phyloP scores from a whole-genome alignment of 2,113 vertebrate genomes.

The Gracilinanus agilis region DNA sequence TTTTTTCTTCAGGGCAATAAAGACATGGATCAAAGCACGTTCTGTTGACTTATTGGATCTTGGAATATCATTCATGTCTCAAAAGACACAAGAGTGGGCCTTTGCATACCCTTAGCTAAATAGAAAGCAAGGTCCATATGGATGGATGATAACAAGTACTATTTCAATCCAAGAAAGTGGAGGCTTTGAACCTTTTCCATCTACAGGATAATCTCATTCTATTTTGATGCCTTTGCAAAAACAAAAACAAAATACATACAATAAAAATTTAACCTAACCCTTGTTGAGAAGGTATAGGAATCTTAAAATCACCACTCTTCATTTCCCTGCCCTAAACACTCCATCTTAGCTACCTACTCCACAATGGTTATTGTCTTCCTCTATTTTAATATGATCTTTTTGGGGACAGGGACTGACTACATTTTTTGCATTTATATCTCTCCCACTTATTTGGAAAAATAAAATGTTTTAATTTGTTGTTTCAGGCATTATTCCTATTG shows the following conservation, averaged over 20 bases:
- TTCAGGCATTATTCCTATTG: background rate
- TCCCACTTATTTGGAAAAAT: background rate
- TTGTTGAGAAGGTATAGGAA: background rate
- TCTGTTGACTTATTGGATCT: background rate
- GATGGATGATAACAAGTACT: background rate
- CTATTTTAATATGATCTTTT: background rate
- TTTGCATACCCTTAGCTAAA: background rate
- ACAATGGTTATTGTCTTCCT: background rate
- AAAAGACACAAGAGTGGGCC: background rate
- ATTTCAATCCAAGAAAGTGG: background rate
- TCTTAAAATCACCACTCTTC: background rate
- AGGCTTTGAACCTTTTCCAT: background rate
- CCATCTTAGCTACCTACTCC: background rate
- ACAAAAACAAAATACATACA: too few relatives aligned
- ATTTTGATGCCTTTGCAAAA: background rate
- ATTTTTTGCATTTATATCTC: background rate
- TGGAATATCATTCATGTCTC: background rate
- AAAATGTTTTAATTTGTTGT: background rate
- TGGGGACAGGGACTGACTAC: too few relatives aligned
- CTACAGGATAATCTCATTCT: background rate
- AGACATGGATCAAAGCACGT: background rate
- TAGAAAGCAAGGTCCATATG: background rate
- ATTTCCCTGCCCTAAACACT: background rate
- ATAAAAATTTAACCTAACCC: too few relatives aligned
- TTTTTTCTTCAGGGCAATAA: background rate